Conservation (phyloP, 2,113 vertebrate species). For the Amblyornis subalaris region DNA sequence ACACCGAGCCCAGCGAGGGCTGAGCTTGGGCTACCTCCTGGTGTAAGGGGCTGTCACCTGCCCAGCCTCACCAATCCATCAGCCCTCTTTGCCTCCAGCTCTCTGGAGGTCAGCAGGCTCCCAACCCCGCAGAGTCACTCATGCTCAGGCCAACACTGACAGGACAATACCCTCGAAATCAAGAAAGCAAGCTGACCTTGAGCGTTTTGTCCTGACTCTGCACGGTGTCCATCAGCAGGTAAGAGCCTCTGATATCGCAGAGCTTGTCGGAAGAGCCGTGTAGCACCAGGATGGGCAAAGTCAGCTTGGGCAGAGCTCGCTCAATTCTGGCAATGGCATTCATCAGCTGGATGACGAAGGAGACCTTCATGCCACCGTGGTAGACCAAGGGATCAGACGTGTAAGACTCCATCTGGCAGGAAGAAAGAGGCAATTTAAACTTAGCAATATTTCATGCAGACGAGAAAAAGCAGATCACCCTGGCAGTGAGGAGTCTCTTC, state of each 20-base stretch:
- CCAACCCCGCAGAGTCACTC: not conserved
- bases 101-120: not conserved
- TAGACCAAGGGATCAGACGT: constrained; percentile 81
- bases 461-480: not conserved
- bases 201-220: constrained; percentile 87
- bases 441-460: not conserved
- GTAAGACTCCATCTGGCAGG: constrained; percentile 84
- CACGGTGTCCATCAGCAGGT: constrained; percentile 81
- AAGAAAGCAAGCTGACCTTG: constrained; percentile 75
- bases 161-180: not conserved
- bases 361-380: constrained; percentile 84
- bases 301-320: constrained; percentile 81
- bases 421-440: not conserved
- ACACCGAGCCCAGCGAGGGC: not conserved
- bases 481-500: not conserved
- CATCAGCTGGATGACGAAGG: constrained; percentile 86
- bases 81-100: not conserved
- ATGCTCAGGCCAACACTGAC: not conserved
- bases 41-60: not conserved
- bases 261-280: constrained; percentile 89
- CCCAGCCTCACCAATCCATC: not conserved
- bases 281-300: constrained; percentile 87
- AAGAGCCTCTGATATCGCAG: constrained; percentile 88
- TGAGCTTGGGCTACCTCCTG: not conserved
- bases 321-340: constrained; percentile 81